These are phyloP conservation scores for Caenorhabditis macrosperma DNA, from an alignment of 2,888 invertebrate species.

Conservation along the genomic window DNA sequence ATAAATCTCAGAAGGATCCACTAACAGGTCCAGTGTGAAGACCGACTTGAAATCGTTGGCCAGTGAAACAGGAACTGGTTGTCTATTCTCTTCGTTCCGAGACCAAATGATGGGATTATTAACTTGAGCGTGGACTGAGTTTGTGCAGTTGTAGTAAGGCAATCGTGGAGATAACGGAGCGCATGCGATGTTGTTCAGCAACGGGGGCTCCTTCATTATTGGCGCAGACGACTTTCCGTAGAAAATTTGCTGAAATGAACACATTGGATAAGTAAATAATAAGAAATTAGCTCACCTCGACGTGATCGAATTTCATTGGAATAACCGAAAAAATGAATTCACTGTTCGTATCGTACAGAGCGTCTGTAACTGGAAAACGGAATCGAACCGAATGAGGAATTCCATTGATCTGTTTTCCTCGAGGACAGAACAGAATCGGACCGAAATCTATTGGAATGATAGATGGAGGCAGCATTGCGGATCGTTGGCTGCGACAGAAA, in stretches of 20 bases:
- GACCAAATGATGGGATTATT: background rate
- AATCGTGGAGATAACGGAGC: too few species aligned
- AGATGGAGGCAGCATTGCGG: too few species aligned
- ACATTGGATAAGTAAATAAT: background rate
- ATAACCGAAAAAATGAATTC: slow-evolving; percentile 18
- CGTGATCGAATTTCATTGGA: slow-evolving; percentile 15
- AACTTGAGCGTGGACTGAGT: background rate
- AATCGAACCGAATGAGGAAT: background rate
- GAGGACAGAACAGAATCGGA: background rate
- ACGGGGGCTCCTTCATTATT: too few species aligned
- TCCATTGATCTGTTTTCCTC: background rate
- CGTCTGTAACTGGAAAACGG: background rate
- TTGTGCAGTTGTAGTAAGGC: too few species aligned
- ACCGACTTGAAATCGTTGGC: background rate
- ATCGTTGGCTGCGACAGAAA: too few species aligned
- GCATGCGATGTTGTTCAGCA: too few species aligned
- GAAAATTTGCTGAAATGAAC: too few species aligned
- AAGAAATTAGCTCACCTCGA: background rate
- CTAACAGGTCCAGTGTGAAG: background rate
- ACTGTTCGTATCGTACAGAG: background rate
- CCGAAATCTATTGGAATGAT: background rate
- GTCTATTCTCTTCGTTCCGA: background rate
- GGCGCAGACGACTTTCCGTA: too few species aligned
- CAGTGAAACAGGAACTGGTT: background rate
- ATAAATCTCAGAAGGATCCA: background rate